These are phyloP conservation scores for Piprites chloris DNA, from an alignment of 2,113 vertebrate genomes.

Conservation along the genomic window DNA sequence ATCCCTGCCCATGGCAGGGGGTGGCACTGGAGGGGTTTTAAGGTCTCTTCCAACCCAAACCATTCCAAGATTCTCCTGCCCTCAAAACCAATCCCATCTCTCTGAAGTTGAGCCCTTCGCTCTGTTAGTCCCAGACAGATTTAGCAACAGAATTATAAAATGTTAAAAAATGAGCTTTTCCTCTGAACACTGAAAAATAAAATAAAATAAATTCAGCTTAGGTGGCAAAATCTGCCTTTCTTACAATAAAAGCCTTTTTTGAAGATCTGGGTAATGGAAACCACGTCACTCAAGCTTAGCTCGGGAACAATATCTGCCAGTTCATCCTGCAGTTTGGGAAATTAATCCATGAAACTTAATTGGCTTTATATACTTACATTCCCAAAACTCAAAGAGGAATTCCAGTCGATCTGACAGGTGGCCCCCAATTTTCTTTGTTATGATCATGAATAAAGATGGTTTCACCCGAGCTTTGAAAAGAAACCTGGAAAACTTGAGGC, in stretches of 20 bases:
- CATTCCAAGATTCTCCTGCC: neutral
- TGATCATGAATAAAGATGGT: slow-evolving; percentile 29
- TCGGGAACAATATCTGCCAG: neutral
- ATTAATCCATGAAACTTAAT: slow-evolving; percentile 36
- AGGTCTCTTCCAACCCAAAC: neutral
- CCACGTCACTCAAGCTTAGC: slow-evolving; percentile 6
- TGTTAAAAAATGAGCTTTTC: neutral
- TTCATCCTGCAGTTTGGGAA: neutral
- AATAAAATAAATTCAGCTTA: neutral
- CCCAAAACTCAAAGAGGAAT: neutral
- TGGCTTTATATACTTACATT: slow-evolving; percentile 9
- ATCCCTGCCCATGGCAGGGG: neutral
- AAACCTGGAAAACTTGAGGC: neutral
- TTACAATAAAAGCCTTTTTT: neutral
- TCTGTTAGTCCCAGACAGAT: neutral
- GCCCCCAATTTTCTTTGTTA: neutral
- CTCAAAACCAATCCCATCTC: neutral
- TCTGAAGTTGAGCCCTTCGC: neutral
- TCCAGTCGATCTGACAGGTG: neutral
- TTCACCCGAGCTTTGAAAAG: neutral
- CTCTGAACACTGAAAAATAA: neutral
- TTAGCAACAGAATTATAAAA: neutral
- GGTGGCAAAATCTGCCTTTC: neutral
- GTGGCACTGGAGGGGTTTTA: neutral
- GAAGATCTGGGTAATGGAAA: neutral